Conservation (phyloP, 2,888 invertebrate genomes). For the Drosophila borealis region DNA sequence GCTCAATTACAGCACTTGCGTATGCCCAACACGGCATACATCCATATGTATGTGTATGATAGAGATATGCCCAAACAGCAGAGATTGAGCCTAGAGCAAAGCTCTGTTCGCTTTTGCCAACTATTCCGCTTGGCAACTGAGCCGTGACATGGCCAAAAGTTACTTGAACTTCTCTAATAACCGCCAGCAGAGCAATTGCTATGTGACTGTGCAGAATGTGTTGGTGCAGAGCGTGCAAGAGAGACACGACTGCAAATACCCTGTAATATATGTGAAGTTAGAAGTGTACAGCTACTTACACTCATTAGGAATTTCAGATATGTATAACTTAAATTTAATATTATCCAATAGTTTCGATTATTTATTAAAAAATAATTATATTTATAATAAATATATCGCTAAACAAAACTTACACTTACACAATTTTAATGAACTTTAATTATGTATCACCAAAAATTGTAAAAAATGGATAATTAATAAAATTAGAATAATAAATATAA, state of each 20-base stretch:
- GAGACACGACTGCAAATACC: conserved; percentile 1
- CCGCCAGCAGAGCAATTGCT: conserved; percentile 54
- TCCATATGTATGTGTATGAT: not conserved
- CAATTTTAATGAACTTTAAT: too few species aligned
- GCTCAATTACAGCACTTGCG: conserved; percentile 60
- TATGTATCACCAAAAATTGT: too few species aligned
- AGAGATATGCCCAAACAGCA: conserved; percentile 18
- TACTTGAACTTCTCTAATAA: conserved; percentile 65
- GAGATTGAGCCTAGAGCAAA: conserved; percentile 7
- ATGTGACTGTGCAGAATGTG: conserved; percentile 56
- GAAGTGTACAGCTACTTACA: not conserved
- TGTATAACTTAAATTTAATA: too few species aligned
- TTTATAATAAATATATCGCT: too few species aligned
- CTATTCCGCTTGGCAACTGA: conserved; percentile 62
- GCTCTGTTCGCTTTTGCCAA: conserved; percentile 6
- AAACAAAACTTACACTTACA: too few species aligned
- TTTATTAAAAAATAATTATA: too few species aligned
- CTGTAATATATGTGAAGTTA: not conserved
- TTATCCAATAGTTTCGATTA: too few species aligned
- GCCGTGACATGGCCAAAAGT: conserved; percentile 72
- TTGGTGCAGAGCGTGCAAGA: not conserved
- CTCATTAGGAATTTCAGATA: too few species aligned
- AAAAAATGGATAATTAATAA: too few species aligned
- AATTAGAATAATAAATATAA: too few species aligned
- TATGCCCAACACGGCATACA: conserved; percentile 46